These are phyloP conservation scores for Microplitis manilae DNA, from an alignment of 2,888 invertebrate species.

Conservation along the genomic window DNA sequence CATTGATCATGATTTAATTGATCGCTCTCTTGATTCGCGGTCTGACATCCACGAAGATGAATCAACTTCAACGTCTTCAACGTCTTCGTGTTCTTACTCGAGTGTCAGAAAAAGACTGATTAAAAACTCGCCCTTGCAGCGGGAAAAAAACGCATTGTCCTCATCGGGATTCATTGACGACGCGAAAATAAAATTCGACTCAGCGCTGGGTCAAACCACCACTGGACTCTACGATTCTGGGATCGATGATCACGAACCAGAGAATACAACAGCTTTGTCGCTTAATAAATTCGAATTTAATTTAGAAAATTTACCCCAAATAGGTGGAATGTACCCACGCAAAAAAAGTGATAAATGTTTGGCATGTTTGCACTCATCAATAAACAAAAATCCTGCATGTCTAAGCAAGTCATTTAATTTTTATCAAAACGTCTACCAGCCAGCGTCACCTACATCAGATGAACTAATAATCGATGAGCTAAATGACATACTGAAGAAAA, in stretches of 20 bases:
- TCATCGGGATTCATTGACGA: slow-evolving; percentile 9
- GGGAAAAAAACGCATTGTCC: slow-evolving; percentile 16
- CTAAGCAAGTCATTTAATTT: slow-evolving; percentile 34
- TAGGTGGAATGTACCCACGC: slow-evolving; percentile 57
- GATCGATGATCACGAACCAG: not conserved
- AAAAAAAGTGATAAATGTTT: slow-evolving; percentile 62
- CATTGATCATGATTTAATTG: slow-evolving; percentile 37
- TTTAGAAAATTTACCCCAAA: slow-evolving; percentile 56
- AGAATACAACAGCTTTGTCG: not conserved
- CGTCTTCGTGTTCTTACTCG: slow-evolving; percentile 29
- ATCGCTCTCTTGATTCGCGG: not conserved
- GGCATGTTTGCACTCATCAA: slow-evolving; percentile 61
- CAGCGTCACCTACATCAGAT: not conserved
- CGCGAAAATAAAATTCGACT: slow-evolving; percentile 24
- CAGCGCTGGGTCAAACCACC: not conserved
- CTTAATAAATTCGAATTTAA: slow-evolving; percentile 30
- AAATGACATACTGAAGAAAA: not conserved
- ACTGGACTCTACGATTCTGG: not conserved
- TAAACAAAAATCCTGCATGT: slow-evolving; percentile 22
- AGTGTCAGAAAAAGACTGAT: slow-evolving; percentile 49
- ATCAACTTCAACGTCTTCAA: slow-evolving; percentile 19
- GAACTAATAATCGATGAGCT: slow-evolving; percentile 15
- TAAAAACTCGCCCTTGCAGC: slow-evolving; percentile 34
- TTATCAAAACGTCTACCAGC: not conserved
- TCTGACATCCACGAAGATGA: slow-evolving; percentile 33